Conservation (phyloP, 2,113 vertebrate genomes). For the Atherinomorus stipes region DNA sequence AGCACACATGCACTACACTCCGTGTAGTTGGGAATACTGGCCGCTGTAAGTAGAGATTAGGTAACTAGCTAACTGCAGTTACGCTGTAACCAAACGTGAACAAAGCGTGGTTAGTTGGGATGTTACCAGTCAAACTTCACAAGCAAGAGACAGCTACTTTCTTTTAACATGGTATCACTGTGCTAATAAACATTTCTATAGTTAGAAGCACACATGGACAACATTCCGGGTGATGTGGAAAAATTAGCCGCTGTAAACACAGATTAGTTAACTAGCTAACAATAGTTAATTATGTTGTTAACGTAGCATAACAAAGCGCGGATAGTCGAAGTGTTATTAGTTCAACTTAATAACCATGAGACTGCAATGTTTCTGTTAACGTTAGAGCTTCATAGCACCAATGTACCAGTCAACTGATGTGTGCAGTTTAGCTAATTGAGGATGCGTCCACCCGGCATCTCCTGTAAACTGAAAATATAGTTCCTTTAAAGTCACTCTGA, state of each 20-base stretch:
- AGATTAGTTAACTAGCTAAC: not conserved
- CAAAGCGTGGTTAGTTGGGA: no score
- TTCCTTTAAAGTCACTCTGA: not conserved
- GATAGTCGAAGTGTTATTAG: not conserved
- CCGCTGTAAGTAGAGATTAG: no score
- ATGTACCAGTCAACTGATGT: not conserved
- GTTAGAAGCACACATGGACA: not conserved
- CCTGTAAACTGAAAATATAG: conserved; percentile 20
- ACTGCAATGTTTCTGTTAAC: not conserved
- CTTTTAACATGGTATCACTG: no score
- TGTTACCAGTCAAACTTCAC: no score
- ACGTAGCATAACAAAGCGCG: not conserved
- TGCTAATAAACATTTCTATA: conserved; percentile 14
- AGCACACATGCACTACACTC: no score
- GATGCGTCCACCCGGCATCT: not conserved
- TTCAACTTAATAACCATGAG: not conserved
- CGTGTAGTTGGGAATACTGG: no score
- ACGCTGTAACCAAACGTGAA: no score
- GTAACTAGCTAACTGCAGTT: no score
- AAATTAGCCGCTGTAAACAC: not conserved
- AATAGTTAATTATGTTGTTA: not conserved
- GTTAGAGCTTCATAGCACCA: not conserved
- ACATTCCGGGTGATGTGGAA: not conserved
- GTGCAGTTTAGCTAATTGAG: conserved; percentile 19
- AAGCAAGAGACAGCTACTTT: no score